Conservation (phyloP, 2,797 vertebrate genomes). For the Holocentrus rufus region DNA sequence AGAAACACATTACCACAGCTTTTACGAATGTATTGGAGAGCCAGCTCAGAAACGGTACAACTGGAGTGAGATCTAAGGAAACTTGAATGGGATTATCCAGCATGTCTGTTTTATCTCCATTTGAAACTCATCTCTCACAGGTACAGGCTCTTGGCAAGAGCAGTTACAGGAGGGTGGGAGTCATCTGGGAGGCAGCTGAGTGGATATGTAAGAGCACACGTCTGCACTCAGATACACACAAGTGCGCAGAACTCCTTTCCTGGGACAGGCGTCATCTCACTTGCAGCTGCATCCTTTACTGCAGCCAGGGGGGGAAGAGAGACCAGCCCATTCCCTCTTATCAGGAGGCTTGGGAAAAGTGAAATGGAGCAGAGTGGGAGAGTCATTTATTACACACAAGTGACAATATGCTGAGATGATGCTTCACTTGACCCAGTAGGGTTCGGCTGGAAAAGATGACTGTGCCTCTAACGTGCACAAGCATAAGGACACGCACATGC, state of each 20-base stretch:
- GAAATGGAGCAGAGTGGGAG: constrained; percentile 51
- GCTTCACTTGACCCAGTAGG: constrained; percentile 42
- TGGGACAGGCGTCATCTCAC: constrained; percentile 28
- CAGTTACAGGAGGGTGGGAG: constrained; percentile 20
- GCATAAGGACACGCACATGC: background rate
- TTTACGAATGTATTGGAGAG: background rate
- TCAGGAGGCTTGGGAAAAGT: constrained; percentile 41
- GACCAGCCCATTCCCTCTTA: constrained; percentile 18
- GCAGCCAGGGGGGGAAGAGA: constrained; percentile 23
- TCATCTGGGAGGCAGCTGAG: constrained; percentile 63
- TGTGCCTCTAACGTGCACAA: background rate
- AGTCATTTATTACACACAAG: constrained; percentile 56
- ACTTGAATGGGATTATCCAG: background rate
- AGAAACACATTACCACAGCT: background rate
- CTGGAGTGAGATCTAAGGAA: background rate
- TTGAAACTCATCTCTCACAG: constrained; percentile 16
- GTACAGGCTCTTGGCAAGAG: background rate
- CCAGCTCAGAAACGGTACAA: background rate
- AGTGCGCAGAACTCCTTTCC: constrained; percentile 22
- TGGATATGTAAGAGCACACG: constrained; percentile 27
- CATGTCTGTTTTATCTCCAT: constrained; percentile 11
- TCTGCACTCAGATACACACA: constrained; percentile 20
- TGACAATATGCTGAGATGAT: constrained; percentile 38
- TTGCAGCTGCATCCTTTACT: constrained; percentile 49
- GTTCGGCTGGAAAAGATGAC: constrained; percentile 31